Evolutionary conservation across 2,888 invertebrate species (phyloP).

Genomic region (Pristionchus arcanus): DNA sequence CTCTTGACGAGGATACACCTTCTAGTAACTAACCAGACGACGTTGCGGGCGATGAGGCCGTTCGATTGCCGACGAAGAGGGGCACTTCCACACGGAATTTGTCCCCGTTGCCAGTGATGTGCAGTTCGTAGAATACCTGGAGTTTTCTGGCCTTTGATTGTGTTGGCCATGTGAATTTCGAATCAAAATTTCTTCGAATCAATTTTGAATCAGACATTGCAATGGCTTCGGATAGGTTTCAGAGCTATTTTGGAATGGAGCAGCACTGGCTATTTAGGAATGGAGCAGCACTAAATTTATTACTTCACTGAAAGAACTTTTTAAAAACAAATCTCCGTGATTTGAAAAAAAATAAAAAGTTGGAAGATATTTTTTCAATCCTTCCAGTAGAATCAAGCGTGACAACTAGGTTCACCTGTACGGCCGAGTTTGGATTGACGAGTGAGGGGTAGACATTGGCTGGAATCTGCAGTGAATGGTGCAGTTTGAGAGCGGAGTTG

Average conservation of each 20-base stretch:
- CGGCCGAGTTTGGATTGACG: conserved; percentile 54
- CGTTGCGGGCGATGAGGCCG: background rate
- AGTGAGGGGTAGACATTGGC: conserved; percentile 52
- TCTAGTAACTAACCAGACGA: conserved; percentile 1
- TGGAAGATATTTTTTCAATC: too few species aligned
- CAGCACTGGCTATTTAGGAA: background rate
- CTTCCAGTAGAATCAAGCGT: too few species aligned
- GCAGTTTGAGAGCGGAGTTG: conserved; percentile 40
- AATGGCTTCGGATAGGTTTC: too few species aligned
- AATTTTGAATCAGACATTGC: too few species aligned
- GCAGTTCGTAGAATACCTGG: conserved; percentile 54
- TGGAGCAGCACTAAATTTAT: too few species aligned
- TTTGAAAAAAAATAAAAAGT: too few species aligned
- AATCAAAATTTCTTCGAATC: too few species aligned
- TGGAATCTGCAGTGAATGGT: conserved; percentile 54
- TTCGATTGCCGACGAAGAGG: conserved; percentile 45
- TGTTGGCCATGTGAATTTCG: too few species aligned
- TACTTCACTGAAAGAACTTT: too few species aligned
- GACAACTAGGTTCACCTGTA: conserved; percentile 7
- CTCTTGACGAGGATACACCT: background rate
- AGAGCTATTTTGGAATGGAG: background rate
- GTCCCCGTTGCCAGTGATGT: conserved; percentile 51
- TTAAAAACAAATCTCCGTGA: too few species aligned
- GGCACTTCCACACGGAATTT: conserved; percentile 51
- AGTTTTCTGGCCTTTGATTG: too few species aligned